phyloP scores from a whole-genome alignment of 2,113 vertebrate genomes.

The Eidolon helvum region DNA sequence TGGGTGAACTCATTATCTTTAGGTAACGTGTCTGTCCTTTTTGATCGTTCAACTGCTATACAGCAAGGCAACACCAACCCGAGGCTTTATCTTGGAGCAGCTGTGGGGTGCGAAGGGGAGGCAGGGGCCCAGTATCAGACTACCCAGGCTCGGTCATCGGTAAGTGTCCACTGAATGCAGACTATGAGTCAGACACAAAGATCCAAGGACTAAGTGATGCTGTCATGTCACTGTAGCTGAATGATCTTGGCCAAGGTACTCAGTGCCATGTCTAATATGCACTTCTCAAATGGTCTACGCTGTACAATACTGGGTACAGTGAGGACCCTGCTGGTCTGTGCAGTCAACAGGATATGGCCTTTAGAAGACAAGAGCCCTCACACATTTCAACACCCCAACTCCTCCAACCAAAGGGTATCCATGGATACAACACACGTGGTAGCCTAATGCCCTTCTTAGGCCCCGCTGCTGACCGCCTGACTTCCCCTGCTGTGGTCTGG shows the following conservation, averaged over 20 bases:
- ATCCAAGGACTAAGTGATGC: not conserved
- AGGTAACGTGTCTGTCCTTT: not conserved
- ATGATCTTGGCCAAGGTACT: not conserved
- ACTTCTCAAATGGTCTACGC: not conserved
- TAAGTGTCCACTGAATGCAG: not conserved
- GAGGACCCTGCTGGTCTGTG: not conserved
- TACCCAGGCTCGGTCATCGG: not conserved
- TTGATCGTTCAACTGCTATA: not conserved
- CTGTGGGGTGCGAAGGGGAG: not conserved
- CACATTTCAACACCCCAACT: no score
- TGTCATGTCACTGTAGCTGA: not conserved
- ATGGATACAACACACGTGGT: not conserved
- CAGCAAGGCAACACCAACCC: not conserved
- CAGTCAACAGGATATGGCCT: not conserved
- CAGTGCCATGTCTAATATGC: not conserved
- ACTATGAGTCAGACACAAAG: not conserved
- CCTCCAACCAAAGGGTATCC: not conserved
- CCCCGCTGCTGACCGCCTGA: not conserved
- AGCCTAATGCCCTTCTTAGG: not conserved
- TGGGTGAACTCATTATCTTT: not conserved
- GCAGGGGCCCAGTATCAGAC: not conserved
- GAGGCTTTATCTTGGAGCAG: not conserved
- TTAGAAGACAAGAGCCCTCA: not conserved
- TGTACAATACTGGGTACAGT: not conserved
- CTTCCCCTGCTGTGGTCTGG: not conserved